These are phyloP conservation scores for Pangasianodon hypophthalmus DNA, from an alignment of 2,113 vertebrate species.

Conservation along the genomic window DNA sequence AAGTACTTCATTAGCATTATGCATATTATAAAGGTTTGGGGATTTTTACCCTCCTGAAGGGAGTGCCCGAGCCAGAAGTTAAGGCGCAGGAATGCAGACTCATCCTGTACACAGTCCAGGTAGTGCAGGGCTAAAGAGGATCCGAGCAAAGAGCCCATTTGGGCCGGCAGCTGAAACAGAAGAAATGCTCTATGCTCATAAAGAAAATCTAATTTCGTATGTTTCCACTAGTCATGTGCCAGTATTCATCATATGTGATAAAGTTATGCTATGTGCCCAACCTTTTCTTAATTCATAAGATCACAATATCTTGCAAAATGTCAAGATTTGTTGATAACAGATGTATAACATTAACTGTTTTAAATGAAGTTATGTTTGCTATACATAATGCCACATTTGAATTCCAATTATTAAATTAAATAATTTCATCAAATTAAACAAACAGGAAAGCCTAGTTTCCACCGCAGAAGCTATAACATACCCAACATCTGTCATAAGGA, in stretches of 20 bases:
- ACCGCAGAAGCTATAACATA: neutral
- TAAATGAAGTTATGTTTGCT: neutral
- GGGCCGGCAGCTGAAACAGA: constrained; percentile 83
- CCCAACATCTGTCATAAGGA: neutral
- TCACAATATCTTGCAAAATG: neutral
- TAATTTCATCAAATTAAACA: neutral
- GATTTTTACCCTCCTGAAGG: constrained; percentile 85
- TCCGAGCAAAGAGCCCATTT: constrained; percentile 89
- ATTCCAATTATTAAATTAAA: neutral
- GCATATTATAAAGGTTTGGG: neutral
- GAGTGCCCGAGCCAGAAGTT: constrained; percentile 88
- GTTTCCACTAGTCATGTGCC: neutral
- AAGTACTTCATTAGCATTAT: neutral
- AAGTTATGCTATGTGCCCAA: neutral
- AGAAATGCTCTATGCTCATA: constrained; percentile 24
- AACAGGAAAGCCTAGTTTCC: neutral
- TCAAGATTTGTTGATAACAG: neutral
- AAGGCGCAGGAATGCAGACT: constrained; percentile 83
- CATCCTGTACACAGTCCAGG: constrained; percentile 86
- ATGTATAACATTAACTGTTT: neutral
- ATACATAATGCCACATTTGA: neutral
- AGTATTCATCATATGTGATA: neutral
- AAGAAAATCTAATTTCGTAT: constrained; percentile 23
- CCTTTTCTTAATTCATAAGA: neutral
- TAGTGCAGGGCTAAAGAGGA: constrained; percentile 86